Conservation (phyloP, 2,113 vertebrate species). For the Piaya cayana region DNA sequence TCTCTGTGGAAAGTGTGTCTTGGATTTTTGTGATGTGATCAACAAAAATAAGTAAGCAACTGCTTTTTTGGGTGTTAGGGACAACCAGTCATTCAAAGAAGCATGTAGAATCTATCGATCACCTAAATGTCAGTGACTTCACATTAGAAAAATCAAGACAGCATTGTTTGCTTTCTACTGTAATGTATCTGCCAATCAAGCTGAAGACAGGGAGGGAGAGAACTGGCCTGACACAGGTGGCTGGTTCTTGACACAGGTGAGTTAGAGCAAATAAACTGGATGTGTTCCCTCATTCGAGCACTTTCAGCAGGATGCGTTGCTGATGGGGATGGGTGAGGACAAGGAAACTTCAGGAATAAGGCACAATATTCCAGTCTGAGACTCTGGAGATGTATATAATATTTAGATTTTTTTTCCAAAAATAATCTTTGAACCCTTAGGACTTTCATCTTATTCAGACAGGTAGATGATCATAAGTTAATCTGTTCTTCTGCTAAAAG, state of each 20-base stretch:
- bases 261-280: background rate
- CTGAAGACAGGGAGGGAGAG: background rate
- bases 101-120: background rate
- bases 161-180: background rate
- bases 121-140: background rate
- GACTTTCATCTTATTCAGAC: background rate
- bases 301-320: background rate
- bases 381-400: background rate
- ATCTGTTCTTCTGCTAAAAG: background rate
- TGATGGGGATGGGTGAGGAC: background rate
- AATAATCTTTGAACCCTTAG: background rate
- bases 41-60: background rate
- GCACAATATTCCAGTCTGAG: background rate
- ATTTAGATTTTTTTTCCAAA: background rate
- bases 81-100: background rate
- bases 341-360: background rate
- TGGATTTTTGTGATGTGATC: background rate
- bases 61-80: background rate
- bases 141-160: background rate
- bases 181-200: background rate
- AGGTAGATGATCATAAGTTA: background rate
- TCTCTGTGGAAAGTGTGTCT: background rate
- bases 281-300: accelerated
- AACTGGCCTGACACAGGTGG: background rate
- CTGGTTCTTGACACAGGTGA: background rate